Base-by-base conservation (phyloP, 1,140 invertebrate species). In the Carcinoscorpius rotundicauda region DNA sequence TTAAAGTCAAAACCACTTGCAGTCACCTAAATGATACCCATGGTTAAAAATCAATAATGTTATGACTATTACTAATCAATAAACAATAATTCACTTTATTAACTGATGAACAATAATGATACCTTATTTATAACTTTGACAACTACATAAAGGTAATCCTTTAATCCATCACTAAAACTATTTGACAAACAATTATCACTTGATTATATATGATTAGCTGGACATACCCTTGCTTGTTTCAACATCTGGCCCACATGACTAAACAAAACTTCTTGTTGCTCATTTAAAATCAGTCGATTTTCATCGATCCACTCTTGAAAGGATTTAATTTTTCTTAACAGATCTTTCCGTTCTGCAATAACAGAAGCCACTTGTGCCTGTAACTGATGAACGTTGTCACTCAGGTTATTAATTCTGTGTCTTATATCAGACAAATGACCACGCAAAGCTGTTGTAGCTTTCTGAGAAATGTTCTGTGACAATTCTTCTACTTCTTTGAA, bases 241-340 rank as follows among this genome's bases (percentile, higher is more conserved):
- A 92, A 73, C 58, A 83, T 84, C 1, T 84, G 81, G 68, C 90
- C 87, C 3, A 93, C 84, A 73, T 88, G 85, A 70, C 89, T 87
- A 3, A 87, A 80, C 72, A 84, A 83, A 10, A 93, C 84, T 73
- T 91, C 88, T 75, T 87, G 86, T 60, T 89, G 84, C 70, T 88
- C 85, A 57, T 85, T 83, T 29, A 89, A 82, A 71, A 87, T 86
- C 29, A 83, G 79, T 70, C 85, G 81, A 58, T 92, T 80, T 63
- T 86, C 82, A 58, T 86, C 86, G 76, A 95, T 84, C 89, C 90
- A 94, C 61, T 86, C 87, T 60, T 87, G 84, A 73, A 95, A 90
- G 68, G 87, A 85, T 8, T 84, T 81, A 59, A 95, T 78, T 73
- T 88, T 87, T 49, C 85, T 84, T 71, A 89, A 84, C 69, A 94